These are phyloP conservation scores for Dasypolia templi DNA, from an alignment of 2,888 invertebrate species.

Conservation along the genomic window DNA sequence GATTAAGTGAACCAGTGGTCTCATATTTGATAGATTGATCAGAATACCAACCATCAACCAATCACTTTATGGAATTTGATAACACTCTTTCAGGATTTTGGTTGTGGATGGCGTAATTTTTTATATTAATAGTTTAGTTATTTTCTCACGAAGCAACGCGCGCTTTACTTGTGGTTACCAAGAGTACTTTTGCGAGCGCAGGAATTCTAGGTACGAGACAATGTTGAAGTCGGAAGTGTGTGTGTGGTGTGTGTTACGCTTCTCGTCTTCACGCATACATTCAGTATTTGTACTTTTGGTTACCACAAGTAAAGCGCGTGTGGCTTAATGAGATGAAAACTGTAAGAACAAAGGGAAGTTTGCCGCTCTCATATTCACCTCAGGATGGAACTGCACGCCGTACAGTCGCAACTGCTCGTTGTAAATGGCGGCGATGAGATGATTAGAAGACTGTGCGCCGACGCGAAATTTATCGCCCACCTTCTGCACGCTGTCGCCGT, in stretches of 20 bases:
- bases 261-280: neutral
- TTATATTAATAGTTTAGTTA: too few species aligned
- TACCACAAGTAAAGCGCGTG: neutral
- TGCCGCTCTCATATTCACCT: constrained; percentile 15
- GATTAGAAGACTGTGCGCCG: constrained; percentile 95
- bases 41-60: neutral
- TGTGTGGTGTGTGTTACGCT: too few species aligned
- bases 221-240: too few species aligned
- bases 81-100: neutral
- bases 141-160: too few species aligned
- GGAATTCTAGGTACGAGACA: too few species aligned
- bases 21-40: neutral
- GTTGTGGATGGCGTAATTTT: neutral
- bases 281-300: neutral
- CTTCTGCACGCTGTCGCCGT: constrained; percentile 98
- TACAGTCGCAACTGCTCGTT: constrained; percentile 97
- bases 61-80: neutral
- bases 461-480: constrained; percentile 97
- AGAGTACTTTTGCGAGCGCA: too few species aligned
- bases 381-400: constrained; percentile 98
- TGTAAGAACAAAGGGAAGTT: neutral
- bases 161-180: too few species aligned
- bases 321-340: neutral
- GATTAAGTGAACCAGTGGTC: too few species aligned
- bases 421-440: constrained; percentile 96